Evolutionary conservation across 2,797 vertebrate genomes (phyloP), one percentile per base, ranked within the genome.

Genomic region (Hozukius guyotensis): DNA sequence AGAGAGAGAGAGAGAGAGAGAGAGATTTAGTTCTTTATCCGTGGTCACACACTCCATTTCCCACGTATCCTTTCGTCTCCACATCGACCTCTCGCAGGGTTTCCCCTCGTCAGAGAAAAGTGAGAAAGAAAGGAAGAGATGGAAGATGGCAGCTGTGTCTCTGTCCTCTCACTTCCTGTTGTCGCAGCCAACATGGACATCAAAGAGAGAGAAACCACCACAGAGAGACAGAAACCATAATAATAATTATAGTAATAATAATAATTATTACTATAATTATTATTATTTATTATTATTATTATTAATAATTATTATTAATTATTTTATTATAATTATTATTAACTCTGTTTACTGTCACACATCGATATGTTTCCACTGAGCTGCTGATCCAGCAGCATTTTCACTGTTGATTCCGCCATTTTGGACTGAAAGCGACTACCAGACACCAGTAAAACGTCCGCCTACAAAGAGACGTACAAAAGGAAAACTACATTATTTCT

Each of bases 91-190:
- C 63, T 71, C 72, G 22, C 24, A 22, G 1, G 2, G 31, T 52
- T 55, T 53, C 59, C 59, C 36, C 49, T 60, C 1, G 13, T 76
- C 49, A 52, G 52, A 77, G 84, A 80, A 83, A 81, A 87, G 83
- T 60, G 80, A 82, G 80, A 80, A 4, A 86, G 90, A 89, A 92
- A 93, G 90, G 83, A 88, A 86, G 78, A 31, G 34, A 66, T 6
- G 66, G 68, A 75, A 46, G 10, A 75, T 5, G 68, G 62, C 72
- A 10, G 82, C 70, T 6, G 55, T 1, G 67, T 57, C 62, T 55
- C 72, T 42, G 72, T 81, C 78, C 64, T 25, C 63, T 27, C 27
- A 55, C 75, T 82, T 91, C 88, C 88, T 88, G 81, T 73, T 80
- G 63, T 64, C 16, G 16, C 49, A 8, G 66, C 29, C 62, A 46